These are phyloP conservation scores for Pachymerium ferrugineum DNA, from an alignment of 2,888 invertebrate genomes.

Conservation along the genomic window DNA sequence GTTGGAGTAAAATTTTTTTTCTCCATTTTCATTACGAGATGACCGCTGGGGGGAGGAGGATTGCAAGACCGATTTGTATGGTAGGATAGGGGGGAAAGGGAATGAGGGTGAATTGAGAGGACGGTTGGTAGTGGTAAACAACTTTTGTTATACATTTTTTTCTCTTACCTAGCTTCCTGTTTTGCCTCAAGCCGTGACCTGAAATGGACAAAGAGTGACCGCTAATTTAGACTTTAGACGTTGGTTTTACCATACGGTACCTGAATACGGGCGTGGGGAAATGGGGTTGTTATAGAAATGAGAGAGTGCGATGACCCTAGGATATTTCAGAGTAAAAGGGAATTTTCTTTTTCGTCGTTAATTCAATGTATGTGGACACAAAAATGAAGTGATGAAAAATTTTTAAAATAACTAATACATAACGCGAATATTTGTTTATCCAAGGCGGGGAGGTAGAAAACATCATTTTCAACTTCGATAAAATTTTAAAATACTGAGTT, in stretches of 20 bases:
- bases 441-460: no score
- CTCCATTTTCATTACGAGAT: neutral
- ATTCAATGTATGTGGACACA: no score
- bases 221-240: neutral
- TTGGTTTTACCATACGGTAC: neutral
- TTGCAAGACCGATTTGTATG: neutral
- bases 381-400: no score
- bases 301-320: neutral
- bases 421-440: no score
- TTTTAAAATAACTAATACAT: no score
- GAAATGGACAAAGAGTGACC: neutral
- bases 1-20: no score
- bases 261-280: neutral
- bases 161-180: neutral
- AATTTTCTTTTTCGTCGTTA: no score
- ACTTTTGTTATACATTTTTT: neutral
- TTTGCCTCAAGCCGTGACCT: neutral
- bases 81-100: neutral
- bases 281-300: neutral
- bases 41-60: no score
- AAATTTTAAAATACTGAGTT: no score
- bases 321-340: no score
- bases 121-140: neutral
- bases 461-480: no score
- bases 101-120: neutral